phyloP scores from a whole-genome alignment of 2,888 invertebrate genomes.

The Tigriopus californicus region DNA sequence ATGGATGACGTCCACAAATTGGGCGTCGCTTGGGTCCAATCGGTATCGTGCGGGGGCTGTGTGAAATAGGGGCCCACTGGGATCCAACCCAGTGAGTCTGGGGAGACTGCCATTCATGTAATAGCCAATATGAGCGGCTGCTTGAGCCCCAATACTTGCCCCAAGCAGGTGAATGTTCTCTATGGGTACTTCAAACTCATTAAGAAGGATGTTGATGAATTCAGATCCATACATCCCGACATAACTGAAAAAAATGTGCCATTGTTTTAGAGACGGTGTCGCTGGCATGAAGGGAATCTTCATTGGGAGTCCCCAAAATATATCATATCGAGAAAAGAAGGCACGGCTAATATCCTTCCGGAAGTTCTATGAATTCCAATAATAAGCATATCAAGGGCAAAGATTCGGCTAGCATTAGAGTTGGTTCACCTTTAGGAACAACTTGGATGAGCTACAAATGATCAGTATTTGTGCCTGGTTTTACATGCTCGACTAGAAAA shows the following conservation, averaged over 20 bases:
- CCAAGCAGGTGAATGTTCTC: conserved; percentile 6
- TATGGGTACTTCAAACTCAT: neutral
- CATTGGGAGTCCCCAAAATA: too few species aligned
- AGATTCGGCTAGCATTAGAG: too few species aligned
- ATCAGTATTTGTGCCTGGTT: too few species aligned
- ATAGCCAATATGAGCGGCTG: conserved; percentile 1
- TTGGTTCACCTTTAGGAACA: too few species aligned
- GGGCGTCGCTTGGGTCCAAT: conserved; percentile 9
- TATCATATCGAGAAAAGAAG: too few species aligned
- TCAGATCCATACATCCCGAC: neutral
- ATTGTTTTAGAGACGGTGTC: too few species aligned
- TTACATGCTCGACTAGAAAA: too few species aligned
- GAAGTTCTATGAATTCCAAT: too few species aligned
- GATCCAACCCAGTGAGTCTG: conserved; percentile 9
- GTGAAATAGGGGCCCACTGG: conserved; percentile 13
- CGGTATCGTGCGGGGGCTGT: neutral
- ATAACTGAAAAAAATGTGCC: neutral
- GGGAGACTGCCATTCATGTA: conserved; percentile 1
- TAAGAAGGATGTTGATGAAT: neutral
- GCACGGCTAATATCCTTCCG: too few species aligned
- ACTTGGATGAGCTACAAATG: too few species aligned
- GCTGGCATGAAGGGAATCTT: too few species aligned
- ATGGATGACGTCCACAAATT: conserved; percentile 14
- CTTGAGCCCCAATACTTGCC: conserved; percentile 12
- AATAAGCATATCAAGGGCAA: too few species aligned